phyloP scores from a whole-genome alignment of 1,140 invertebrate species.

The Drosophila bifasciata region DNA sequence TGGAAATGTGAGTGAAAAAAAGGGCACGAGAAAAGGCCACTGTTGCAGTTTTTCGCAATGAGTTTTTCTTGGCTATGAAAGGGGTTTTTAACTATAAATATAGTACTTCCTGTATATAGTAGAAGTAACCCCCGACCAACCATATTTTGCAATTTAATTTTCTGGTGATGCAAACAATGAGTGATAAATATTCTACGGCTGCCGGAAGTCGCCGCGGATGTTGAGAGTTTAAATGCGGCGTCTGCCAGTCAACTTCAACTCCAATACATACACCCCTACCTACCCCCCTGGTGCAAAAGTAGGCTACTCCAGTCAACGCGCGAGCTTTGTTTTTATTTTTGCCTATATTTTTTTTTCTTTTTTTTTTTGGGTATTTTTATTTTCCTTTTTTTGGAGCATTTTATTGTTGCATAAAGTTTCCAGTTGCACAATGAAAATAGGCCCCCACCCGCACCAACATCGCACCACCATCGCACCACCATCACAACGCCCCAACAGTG shows the following conservation, averaged over 20 bases:
- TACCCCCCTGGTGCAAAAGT: constrained; percentile 52
- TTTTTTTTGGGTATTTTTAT: background rate
- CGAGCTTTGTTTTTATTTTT: constrained; percentile 43
- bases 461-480: too few relatives aligned
- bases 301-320: constrained; percentile 40
- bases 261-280: too few relatives aligned
- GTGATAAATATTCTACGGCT: constrained; percentile 41
- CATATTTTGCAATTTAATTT: background rate
- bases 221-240: constrained; percentile 53
- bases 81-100: too few relatives aligned
- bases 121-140: too few relatives aligned
- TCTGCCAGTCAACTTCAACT: constrained; percentile 18
- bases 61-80: too few relatives aligned
- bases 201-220: constrained; percentile 53
- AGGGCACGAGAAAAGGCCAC: too few relatives aligned
- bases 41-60: too few relatives aligned
- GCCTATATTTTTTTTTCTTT: constrained; percentile 15
- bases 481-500: too few relatives aligned
- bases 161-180: constrained; percentile 5
- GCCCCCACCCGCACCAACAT: too few relatives aligned
- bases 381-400: constrained; percentile 29
- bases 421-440: constrained; percentile 51
- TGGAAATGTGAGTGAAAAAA: too few relatives aligned
- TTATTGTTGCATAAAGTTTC: constrained; percentile 69
- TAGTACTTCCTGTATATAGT: too few relatives aligned